A percentile compares a stretch with the other conserved stretches of the same genome.
Conservation (phyloP, 2,113 vertebrate species). For the Antigone vipio region DNA sequence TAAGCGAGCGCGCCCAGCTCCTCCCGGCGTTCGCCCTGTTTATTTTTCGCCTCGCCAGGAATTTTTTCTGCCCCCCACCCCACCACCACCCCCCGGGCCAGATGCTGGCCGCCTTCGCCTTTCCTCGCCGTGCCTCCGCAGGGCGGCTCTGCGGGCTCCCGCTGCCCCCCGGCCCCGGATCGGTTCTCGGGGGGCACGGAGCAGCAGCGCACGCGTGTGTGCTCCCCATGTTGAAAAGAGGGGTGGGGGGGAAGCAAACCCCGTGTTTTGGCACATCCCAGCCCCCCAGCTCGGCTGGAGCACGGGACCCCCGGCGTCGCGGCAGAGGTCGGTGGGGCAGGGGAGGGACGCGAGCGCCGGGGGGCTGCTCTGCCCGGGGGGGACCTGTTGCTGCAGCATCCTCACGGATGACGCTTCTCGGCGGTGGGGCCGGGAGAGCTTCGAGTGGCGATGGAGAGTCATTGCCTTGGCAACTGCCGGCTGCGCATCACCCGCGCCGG, state of each 20-base stretch:
- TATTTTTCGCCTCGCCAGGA: conserved; percentile 79
- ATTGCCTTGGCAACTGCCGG: conserved; percentile 44
- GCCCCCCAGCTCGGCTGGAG: too few relatives aligned
- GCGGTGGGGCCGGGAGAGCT: neutral
- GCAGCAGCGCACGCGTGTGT: neutral
- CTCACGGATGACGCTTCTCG: fast-evolving
- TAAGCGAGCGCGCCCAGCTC: conserved; percentile 87
- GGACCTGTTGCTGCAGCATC: neutral
- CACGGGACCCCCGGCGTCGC: too few relatives aligned
- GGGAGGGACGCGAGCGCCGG: fast-evolving
- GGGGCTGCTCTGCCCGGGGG: neutral
- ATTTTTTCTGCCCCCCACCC: conserved; percentile 32
- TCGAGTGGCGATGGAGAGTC: neutral
- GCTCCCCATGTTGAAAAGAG: neutral
- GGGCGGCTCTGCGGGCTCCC: neutral
- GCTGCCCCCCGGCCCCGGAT: neutral
- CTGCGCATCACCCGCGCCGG: neutral
- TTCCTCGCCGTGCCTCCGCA: neutral
- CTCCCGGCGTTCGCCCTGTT: conserved; percentile 84
- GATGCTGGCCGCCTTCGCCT: neutral
- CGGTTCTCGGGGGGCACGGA: neutral
- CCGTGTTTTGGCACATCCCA: neutral
- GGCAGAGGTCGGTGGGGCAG: neutral
- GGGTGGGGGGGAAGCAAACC: neutral
- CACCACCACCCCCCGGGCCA: neutral